These are phyloP conservation scores for Siniperca scherzeri DNA, from an alignment of 2,797 vertebrate species.

Conservation along the genomic window DNA sequence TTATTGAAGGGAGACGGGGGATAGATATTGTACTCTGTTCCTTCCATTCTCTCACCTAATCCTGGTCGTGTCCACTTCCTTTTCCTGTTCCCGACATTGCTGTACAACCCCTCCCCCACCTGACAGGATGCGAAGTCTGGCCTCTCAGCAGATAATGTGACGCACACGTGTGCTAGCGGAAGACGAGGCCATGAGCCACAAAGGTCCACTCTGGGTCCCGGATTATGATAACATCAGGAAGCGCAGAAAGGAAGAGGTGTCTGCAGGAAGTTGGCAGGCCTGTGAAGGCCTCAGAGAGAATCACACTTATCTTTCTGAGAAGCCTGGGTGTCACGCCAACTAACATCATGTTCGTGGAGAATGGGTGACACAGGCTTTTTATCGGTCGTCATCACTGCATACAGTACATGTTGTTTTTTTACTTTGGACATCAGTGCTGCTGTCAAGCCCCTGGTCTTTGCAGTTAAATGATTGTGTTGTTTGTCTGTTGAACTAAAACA, in stretches of 20 bases:
- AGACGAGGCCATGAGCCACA: conserved; percentile 93
- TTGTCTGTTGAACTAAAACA: conserved; percentile 17
- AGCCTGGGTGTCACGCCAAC: conserved; percentile 68
- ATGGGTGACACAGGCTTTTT: conserved; percentile 52
- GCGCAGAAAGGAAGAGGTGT: conserved; percentile 84
- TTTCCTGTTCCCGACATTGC: conserved; percentile 92
- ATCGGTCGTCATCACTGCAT: conserved; percentile 48
- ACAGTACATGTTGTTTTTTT: background rate
- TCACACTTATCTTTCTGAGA: conserved; percentile 80
- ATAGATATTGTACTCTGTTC: conserved; percentile 82
- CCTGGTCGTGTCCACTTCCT: conserved; percentile 92
- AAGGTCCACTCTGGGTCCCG: conserved; percentile 89
- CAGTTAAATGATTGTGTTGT: conserved; percentile 5
- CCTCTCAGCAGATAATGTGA: conserved; percentile 98
- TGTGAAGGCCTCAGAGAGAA: conserved; percentile 77
- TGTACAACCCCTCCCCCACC: conserved; percentile 77
- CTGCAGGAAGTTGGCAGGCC: conserved; percentile 88
- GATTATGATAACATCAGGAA: conserved; percentile 96
- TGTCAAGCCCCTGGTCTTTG: background rate
- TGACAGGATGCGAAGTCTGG: conserved; percentile 91
- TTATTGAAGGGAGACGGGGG: conserved; percentile 70
- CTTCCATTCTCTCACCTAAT: conserved; percentile 84
- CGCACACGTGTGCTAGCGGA: conserved; percentile 91
- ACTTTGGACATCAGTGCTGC: background rate
- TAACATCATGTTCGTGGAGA: conserved; percentile 51